Evolutionary conservation across 2,113 vertebrate genomes (phyloP), one percentile per base, ranked within the genome.

Genomic region (Crypturellus undulatus): DNA sequence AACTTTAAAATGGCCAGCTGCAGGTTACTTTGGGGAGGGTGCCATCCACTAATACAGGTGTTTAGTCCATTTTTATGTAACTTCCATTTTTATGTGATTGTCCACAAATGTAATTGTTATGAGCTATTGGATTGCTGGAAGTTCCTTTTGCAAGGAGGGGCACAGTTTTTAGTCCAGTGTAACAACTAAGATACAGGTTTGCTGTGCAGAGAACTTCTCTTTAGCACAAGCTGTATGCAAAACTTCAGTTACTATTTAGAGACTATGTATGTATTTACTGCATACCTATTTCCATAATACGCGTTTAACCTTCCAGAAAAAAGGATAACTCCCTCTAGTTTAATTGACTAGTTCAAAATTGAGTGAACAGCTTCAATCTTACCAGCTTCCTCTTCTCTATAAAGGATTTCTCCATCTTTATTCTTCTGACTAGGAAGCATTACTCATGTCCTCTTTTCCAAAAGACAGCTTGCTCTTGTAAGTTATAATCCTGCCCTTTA

Each of bases 371-470:
- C 52, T 47, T 93, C 65, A 34, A 47, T 92, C 80, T 81, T 49
- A 70, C 19, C 73, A 82, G 38, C 86, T 92, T 96, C 92, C 54
- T 89, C 49, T 93, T 73, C 87, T 94, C 79, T 85, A 85, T 75
- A 85, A 93, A 89, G 54, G 40, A 94, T 93, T 97, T 91, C 79
- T 95, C 60, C 79, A 80, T 90, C 86, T 94, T 89, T 94, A 64
- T 92, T 73, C 79, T 63, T 87, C 89, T 91, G 87, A 64, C 42
- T 83, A 91, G 81, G 68, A 94, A 85, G 71, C 81, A 87, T 91
- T 95, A 73, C 76, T 90, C 68, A 93, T 91, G 68, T 63, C 83
- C 45, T 85, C 85, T 91, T 77, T 92, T 63, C 76, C 93, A 89
- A 92, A 92, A 92, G 78, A 65, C 84, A 67, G 67, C 56, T 87